Evolutionary conservation across 2,888 invertebrate genomes (phyloP), one percentile per base, ranked within the genome.

Genomic region (Phaonia tiefii): DNA sequence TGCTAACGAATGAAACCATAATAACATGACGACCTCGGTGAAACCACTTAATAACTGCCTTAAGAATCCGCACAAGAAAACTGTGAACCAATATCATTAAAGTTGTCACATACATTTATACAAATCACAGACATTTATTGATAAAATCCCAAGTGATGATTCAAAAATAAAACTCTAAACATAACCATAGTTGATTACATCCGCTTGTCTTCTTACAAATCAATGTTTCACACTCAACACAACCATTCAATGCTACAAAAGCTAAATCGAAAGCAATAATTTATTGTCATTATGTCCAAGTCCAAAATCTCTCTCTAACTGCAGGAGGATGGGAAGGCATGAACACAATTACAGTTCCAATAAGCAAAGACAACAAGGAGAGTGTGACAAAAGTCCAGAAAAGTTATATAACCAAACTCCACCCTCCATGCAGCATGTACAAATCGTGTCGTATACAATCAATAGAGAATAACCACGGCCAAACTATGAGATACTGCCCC

Each of bases 221-320:
- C 63, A 42, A 49, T 70, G 11, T 20, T 37, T n/a, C 20, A 31
- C 26, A 31, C 58, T 31, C 31, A 31, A 31, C n/a, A n/a, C n/a
- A 31, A 3, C 4, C 8, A 31, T 5, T 31, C 31, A 8, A 31
- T 31, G 31, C 31, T 31, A 8, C 31, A 10, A 13, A 22, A 60
- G 22, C 46, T 22, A 60, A 31, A 60, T 0, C 42, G 26, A 70
- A 11, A 39, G 22, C 20, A 66, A 74, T 75, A 70, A 71, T 79
- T 75, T 75, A 67, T 51, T 67, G 67, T 63, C 67, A 71, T 31
- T 69, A 5, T 20, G 46, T n/a, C n/a, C n/a, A 65, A 76, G 44
- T 63, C 20, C 49, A 49, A 49, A 49, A 15, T 1, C 49, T 7
- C n/a, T 7, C 49, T 3, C 15, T 17, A 1, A 20, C 51, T n/a